Evolutionary conservation across 2,888 invertebrate species (phyloP).

Genomic region (Drosophila robusta): DNA sequence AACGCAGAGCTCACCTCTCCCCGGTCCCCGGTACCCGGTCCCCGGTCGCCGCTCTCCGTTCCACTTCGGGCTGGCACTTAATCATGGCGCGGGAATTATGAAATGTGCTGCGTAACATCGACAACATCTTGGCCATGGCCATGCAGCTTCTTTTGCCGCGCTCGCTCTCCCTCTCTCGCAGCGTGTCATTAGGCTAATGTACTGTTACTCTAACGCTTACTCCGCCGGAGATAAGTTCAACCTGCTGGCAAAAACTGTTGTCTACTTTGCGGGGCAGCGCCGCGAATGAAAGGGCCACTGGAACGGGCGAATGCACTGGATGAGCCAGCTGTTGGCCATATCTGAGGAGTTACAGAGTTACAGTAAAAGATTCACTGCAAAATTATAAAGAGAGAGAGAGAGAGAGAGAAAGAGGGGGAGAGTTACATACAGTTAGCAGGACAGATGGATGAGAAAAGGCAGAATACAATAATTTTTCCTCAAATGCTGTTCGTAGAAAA

Average conservation of each 20-base stretch:
- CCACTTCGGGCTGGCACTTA: conserved; percentile 32
- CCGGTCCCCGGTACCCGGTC: background rate
- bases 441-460: background rate
- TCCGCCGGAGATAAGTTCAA: conserved; percentile 33
- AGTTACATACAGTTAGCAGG: background rate
- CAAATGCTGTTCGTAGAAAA: no score
- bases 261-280: conserved; percentile 10
- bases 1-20: conserved; percentile 37
- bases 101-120: conserved; percentile 73
- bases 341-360: conserved; percentile 1
- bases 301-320: conserved; percentile 1
- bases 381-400: no score
- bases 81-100: conserved; percentile 75
- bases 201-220: conserved; percentile 43
- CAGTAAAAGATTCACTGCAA: background rate
- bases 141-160: conserved; percentile 33
- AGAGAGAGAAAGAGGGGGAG: background rate
- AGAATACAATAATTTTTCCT: no score
- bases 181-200: conserved; percentile 74
- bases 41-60: background rate
- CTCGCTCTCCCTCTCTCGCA: background rate
- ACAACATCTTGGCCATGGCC: conserved; percentile 43
- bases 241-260: conserved; percentile 24
- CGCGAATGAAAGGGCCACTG: background rate
- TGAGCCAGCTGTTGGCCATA: conserved; percentile 9